Conservation (phyloP, 64 coral and sea anemone genomes). For the Stichodactyla mertensii region DNA sequence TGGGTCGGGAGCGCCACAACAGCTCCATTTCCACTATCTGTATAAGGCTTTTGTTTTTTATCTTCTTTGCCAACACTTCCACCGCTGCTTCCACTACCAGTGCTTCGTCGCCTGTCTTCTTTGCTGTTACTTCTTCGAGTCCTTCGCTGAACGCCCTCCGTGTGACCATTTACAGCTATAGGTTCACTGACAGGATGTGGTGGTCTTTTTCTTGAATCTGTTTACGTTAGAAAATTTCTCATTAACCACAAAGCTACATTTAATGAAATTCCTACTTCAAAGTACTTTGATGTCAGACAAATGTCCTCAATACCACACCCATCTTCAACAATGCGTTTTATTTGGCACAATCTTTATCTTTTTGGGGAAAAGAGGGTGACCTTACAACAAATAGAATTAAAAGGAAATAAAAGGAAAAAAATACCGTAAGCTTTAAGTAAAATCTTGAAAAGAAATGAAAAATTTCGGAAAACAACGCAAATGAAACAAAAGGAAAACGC, state of each 20-base stretch:
- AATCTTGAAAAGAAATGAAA: background rate
- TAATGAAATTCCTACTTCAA: background rate
- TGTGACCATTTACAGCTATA: background rate
- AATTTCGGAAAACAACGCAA: too few species aligned
- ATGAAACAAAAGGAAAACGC: background rate
- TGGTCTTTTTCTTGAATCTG: background rate
- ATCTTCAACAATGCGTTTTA: too few species aligned
- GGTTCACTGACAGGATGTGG: background rate
- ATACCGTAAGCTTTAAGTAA: too few species aligned
- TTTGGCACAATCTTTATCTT: too few species aligned
- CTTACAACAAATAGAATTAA: background rate
- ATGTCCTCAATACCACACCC: too few species aligned
- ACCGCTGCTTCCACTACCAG: conserved; percentile 10
- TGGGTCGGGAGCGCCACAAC: conserved; percentile 48
- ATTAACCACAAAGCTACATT: background rate
- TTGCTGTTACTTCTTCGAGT: background rate
- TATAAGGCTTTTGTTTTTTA: background rate
- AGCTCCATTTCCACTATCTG: conserved; percentile 40
- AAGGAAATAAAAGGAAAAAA: background rate
- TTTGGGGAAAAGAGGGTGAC: background rate
- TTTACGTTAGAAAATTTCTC: background rate
- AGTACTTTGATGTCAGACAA: too few species aligned
- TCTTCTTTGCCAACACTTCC: conserved; percentile 14
- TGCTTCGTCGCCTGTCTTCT: conserved; percentile 2
- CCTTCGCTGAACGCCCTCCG: background rate